These are phyloP conservation scores for Calameuta pallipes DNA, from an alignment of 2,888 invertebrate genomes.

Conservation along the genomic window DNA sequence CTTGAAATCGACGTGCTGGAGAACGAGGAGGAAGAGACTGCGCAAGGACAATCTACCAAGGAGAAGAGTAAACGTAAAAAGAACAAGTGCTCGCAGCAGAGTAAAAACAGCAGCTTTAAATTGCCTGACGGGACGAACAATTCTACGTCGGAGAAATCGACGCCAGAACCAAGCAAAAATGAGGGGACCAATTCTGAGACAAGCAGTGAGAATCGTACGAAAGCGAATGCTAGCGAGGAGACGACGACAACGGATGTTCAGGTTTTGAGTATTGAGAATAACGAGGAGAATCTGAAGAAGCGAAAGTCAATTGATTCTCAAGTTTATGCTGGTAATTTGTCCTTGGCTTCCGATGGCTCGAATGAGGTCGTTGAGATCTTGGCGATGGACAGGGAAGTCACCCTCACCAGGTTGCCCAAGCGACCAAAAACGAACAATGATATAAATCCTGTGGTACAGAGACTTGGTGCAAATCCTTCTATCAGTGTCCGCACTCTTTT, in stretches of 20 bases:
- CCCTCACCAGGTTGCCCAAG: conserved; percentile 70
- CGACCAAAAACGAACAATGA: conserved; percentile 67
- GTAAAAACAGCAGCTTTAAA: conserved; percentile 23
- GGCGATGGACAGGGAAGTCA: conserved; percentile 72
- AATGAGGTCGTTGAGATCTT: conserved; percentile 63
- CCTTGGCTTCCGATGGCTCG: conserved; percentile 28
- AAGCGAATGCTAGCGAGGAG: conserved; percentile 32
- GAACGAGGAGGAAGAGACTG: conserved; percentile 67
- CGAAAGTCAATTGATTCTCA: conserved; percentile 56
- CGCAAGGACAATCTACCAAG: conserved; percentile 37
- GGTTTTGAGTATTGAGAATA: conserved; percentile 53
- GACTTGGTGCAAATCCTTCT: conserved; percentile 82
- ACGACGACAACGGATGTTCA: conserved; percentile 38
- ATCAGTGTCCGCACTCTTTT: conserved; percentile 84
- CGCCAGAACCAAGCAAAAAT: conserved; percentile 48
- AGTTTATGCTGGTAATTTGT: conserved; percentile 31
- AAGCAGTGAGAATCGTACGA: conserved; percentile 37
- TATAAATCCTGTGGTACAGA: conserved; percentile 73
- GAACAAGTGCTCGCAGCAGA: conserved; percentile 61
- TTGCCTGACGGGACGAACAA: conserved; percentile 27
- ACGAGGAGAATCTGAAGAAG: conserved; percentile 62
- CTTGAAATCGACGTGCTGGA: conserved; percentile 78
- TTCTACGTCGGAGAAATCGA: conserved; percentile 47
- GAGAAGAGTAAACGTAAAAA: conserved; percentile 65
- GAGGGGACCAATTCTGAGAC: conserved; percentile 41